Evolutionary conservation across 2,888 invertebrate species (phyloP), one percentile per base, ranked within the genome.

Genomic region (Limnephilus auricula): DNA sequence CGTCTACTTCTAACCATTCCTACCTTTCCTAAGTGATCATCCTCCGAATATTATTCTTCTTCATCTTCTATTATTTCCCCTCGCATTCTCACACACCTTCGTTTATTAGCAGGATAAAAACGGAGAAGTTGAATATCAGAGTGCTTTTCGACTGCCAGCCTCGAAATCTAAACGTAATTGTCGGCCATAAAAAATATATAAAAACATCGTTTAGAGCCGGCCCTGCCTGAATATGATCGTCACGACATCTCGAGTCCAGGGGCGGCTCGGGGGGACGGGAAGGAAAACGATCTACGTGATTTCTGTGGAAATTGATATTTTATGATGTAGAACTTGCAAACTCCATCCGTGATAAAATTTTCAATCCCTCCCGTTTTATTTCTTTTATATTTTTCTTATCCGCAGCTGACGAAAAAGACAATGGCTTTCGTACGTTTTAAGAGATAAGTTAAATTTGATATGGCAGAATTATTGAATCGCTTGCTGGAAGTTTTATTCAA

Each of bases 321-420:
- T 93, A 93, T 93, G 92, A 93, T 93, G 93, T 92, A 92, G 92
- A 93, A 93, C 91, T 93, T 93, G 88, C 92, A 89, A 92, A 93
- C 92, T 93, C 89, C 31, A 90, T 85, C 89, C 93, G 93, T 93
- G 93, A 93, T 91, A 90, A 80, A 92, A 93, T 91, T 93, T 91
- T 91, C 90, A 93, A 92, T 91, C 90, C 85, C 89, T 90, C 78
- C 65, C 87, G 79, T 82, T 82, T 89, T 82, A 79, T 83, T 90
- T 90, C 79, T 90, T 90, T 88, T 90, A 79, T 87, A 86, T 79
- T 65, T 80, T 80, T 78, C 79, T 78, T 91, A 79, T 89, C 89
- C 82, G 34, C 89, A 89, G 82, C 50, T 32, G 89, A 79, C 79
- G 89, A 79, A 89, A 86, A 89, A 89, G 89, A 89, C 89, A 89